A percentile compares a stretch with the other conserved stretches of the same genome.
Conservation (phyloP, 2,888 invertebrate species). For the Gymnoscelis rufifasciata region DNA sequence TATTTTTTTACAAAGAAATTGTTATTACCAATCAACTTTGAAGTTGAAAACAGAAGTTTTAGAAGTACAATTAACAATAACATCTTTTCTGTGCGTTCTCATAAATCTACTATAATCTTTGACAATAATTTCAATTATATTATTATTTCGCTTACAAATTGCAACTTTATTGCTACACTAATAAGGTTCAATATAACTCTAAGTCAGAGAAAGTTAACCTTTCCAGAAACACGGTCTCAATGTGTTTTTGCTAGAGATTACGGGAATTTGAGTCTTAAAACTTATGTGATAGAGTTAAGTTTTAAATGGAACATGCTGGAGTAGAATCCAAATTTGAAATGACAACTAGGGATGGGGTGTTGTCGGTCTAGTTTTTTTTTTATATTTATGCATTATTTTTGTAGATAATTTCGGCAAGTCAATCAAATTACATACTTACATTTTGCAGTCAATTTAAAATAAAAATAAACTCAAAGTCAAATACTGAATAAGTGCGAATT, state of each 20-base stretch:
- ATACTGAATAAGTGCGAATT: too few relatives aligned
- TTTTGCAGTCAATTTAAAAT: too few relatives aligned
- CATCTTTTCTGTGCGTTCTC: too few relatives aligned
- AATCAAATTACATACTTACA: too few relatives aligned
- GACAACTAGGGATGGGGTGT: slow-evolving; percentile 17
- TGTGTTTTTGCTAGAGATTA: slow-evolving; percentile 9
- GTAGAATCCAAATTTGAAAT: slow-evolving; percentile 35
- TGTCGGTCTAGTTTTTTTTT: background rate
- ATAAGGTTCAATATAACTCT: background rate
- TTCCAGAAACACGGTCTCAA: slow-evolving; percentile 5
- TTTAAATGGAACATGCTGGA: slow-evolving; percentile 19
- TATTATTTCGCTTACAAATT: slow-evolving; percentile 1
- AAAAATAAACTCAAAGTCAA: too few relatives aligned
- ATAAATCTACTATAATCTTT: background rate
- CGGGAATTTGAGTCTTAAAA: slow-evolving; percentile 16
- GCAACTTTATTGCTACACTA: background rate
- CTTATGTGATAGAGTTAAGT: slow-evolving; percentile 7
- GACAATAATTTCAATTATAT: slow-evolving; percentile 4
- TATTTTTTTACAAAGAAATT: too few relatives aligned
- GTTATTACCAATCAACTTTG: too few relatives aligned
- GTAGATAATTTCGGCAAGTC: background rate
- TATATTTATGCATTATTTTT: background rate
- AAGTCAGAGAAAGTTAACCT: background rate
- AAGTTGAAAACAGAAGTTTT: too few relatives aligned
- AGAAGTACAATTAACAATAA: too few relatives aligned